Percentiles rank a stretch among this genome's conserved stretches.
These are phyloP conservation scores for Pteronura brasiliensis DNA, from an alignment of 2,113 vertebrate species.

Conservation along the genomic window DNA sequence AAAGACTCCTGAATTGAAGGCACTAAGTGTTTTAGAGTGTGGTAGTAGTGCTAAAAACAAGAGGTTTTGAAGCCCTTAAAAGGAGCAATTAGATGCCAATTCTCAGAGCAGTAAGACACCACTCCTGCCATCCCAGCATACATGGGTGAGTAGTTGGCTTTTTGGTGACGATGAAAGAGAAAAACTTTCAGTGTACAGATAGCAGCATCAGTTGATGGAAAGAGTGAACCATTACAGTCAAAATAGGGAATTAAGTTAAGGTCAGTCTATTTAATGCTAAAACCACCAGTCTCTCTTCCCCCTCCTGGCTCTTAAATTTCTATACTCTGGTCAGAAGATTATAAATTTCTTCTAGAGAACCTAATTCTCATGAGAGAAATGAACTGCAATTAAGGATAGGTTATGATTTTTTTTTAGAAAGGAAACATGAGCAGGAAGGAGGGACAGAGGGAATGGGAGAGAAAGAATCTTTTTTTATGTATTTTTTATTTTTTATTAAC, in stretches of 20 bases:
- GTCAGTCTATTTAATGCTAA: neutral
- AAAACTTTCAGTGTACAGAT: neutral
- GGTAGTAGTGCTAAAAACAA: neutral
- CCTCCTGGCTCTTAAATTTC: neutral
- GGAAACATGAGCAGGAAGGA: neutral
- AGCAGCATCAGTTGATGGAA: neutral
- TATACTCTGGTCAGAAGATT: neutral
- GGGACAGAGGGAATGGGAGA: neutral
- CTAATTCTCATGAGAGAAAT: neutral
- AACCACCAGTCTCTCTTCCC: neutral
- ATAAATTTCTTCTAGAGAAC: neutral
- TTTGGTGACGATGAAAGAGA: neutral
- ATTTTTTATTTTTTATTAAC: too few species aligned
- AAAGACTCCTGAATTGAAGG: neutral
- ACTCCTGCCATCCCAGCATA: neutral
- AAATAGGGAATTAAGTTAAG: neutral
- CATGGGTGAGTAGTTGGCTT: neutral
- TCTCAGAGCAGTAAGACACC: neutral
- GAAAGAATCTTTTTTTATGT: neutral
- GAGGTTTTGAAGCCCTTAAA: neutral
- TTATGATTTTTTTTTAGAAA: neutral
- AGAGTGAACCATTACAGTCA: neutral
- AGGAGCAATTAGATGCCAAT: neutral
- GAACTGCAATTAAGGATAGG: neutral
- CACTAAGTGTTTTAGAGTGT: neutral